A percentile compares a stretch with the other conserved stretches of the same genome.
Evolutionary conservation across 1,140 invertebrate genomes (phyloP).

Genomic region (Drosophila nannoptera): DNA sequence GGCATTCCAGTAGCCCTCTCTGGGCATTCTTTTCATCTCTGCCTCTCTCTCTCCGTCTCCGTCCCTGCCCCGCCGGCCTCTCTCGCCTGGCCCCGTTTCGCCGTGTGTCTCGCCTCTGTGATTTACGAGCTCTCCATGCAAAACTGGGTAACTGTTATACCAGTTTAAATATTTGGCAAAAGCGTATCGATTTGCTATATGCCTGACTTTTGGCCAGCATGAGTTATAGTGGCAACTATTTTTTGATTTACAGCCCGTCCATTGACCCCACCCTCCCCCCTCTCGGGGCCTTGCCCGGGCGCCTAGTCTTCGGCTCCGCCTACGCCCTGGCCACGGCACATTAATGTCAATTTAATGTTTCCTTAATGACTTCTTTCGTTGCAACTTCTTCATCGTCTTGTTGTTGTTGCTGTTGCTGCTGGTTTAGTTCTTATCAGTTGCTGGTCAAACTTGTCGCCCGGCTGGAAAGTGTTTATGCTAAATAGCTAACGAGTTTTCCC

Average conservation of each 20-base stretch:
- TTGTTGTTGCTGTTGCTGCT: conserved; percentile 26
- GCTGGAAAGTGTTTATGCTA: conserved; percentile 76
- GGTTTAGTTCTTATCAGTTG: conserved; percentile 63
- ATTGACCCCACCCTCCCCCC: conserved; percentile 33
- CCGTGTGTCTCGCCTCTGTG: conserved; percentile 37
- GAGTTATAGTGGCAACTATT: conserved; percentile 61
- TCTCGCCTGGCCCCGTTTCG: background rate
- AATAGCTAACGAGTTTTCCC: conserved; percentile 74
- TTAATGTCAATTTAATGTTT: conserved; percentile 79
- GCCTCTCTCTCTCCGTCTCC: background rate
- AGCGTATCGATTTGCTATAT: conserved; percentile 58
- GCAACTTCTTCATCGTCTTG: conserved; percentile 50
- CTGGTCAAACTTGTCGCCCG: conserved; percentile 66
- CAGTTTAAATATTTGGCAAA: conserved; percentile 54
- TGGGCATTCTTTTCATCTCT: no score
- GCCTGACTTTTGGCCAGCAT: conserved; percentile 33
- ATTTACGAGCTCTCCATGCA: conserved; percentile 61
- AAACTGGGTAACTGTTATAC: conserved; percentile 72
- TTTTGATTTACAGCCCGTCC: conserved; percentile 60
- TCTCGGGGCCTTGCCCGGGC: conserved; percentile 6
- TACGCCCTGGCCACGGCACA: conserved; percentile 31
- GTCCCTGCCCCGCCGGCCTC: no score
- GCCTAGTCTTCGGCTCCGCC: conserved; percentile 1
- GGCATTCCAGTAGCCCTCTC: conserved; percentile 12
- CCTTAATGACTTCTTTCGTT: conserved; percentile 75